phyloP scores from a whole-genome alignment of 2,113 vertebrate genomes.

The Varanus komodoensis region DNA sequence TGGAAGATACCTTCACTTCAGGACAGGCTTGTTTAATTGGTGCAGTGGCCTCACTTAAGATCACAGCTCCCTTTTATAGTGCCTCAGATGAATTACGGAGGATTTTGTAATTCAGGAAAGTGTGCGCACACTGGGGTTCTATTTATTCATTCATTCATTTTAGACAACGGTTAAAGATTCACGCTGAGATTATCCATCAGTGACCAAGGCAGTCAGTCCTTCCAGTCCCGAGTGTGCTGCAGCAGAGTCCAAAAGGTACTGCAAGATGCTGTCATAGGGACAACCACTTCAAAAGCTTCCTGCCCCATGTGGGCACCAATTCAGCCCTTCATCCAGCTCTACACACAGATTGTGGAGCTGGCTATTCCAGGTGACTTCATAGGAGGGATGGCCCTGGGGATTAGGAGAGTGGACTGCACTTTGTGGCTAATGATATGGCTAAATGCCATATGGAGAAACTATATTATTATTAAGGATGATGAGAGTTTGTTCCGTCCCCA shows the following conservation, averaged over 20 bases:
- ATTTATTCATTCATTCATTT: not conserved
- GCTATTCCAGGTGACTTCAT: not conserved
- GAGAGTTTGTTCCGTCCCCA: not conserved
- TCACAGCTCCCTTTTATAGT: not conserved
- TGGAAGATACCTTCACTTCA: constrained; percentile 35
- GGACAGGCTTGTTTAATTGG: constrained; percentile 17
- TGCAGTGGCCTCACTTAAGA: constrained; percentile 13
- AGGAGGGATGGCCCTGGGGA: not conserved
- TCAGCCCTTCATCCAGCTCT: not conserved
- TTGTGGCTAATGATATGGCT: not conserved
- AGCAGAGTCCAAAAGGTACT: not conserved
- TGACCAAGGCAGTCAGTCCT: not conserved
- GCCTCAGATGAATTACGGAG: constrained; percentile 6
- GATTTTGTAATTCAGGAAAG: not conserved
- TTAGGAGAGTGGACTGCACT: not conserved
- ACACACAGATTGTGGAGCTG: not conserved
- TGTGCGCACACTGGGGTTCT: not conserved
- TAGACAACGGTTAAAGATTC: not conserved
- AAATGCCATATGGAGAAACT: not conserved
- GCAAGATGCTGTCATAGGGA: not conserved
- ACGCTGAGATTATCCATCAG: constrained; percentile 26
- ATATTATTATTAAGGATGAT: not conserved
- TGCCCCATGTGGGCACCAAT: not conserved
- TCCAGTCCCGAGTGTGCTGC: not conserved
- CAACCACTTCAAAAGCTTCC: not conserved